Base-by-base conservation (phyloP, 2,113 vertebrate species). In the Lampris megalopsis region DNA sequence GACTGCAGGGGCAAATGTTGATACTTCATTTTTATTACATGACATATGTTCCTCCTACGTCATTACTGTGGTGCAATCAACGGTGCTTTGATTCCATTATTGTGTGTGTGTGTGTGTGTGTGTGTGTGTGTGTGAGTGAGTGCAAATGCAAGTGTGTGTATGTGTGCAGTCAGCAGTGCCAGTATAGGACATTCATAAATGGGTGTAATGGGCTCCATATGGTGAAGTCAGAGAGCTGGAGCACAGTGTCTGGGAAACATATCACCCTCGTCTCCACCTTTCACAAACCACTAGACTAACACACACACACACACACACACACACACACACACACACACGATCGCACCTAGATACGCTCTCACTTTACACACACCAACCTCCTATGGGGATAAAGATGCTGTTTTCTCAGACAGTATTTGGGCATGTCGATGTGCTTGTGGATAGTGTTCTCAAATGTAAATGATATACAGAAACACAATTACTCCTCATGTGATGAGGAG, bases 121-220 rank as follows among this genome's bases (percentile, higher is more conserved):
- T 36, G 24, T n/a, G 40, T 53, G 24, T 56, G 64, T 48, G 70
- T 61, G 53, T 60, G 48, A 75, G 61, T 66, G 54, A 61, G 56
- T 70, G 45, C 53, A 45, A 67, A 41, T 74, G 41, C 59, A 35
- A 37, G 62, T 63, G 49, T n/a, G 50, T 68, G 48, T n/a, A 11
- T 79, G 62, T 63, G 38, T 56, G 49, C 36, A n/a, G n/a, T 37
- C 49, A 36, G 54, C 24, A 5, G 54, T 35, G 7, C 24, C 24
- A 2, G 37, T 73, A 57, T 66, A 71, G 36, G 56, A 50, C 9
- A 10, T 82, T 82, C 71, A 73, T 78, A 76, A 76, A 81, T 76
- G 71, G 1, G 52, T 36, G 38, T 80, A 85, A 77, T 82, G 76
- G 77, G 80, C 77, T 82, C 72, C 85, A 84, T 87, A 84, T 87